Evolutionary conservation across 1,140 invertebrate genomes (phyloP), one percentile per base, ranked within the genome.

Genomic region (Monochamus saltuarius): DNA sequence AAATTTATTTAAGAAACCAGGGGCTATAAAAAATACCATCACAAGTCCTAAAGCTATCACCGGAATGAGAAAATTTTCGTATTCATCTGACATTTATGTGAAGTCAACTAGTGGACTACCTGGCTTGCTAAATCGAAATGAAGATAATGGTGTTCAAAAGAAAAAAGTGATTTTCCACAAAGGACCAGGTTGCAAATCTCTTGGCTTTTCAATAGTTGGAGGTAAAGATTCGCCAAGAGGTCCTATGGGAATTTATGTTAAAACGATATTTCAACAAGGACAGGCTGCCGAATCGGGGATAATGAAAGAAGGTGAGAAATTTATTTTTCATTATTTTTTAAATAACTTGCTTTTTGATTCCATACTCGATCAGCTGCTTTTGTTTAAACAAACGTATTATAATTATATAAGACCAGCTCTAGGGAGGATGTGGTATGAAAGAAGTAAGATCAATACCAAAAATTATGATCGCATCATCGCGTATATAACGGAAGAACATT

Each of bases 131-230:
- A 51, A 22, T 38, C 43, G 45, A 36, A 40, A 37, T 35, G 39
- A 46, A 22, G 45, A 55, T 9, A 55, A 11, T 22, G 47, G 42
- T 7, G 10, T 45, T 10, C 36, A 45, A 9, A 57, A 59, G 42
- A 67, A 65, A 35, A 59, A 78, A 8, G 84, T 91, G 56, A 79
- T 80, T 36, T 84, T 92, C 65, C 83, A 84, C 39, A 84, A 89
- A 56, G 89, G 89, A 29, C 81, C 85, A 34, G 88, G 89, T 49
- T 87, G 87, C 16, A 84, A 84, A 70, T 81, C 81, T 43, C 82
- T 92, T 19, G 89, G 89, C 0, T 91, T 92, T 75, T 89, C 87
- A 36, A 89, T 92, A 37, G 89, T 92, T 0, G 90, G 90, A n/a
- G 89, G 89, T 0, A 83, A 83, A 51, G 87, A 87, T 66, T 89